Evolutionary conservation across 2,113 vertebrate genomes (phyloP).

Genomic region (Halichoerus grypus): DNA sequence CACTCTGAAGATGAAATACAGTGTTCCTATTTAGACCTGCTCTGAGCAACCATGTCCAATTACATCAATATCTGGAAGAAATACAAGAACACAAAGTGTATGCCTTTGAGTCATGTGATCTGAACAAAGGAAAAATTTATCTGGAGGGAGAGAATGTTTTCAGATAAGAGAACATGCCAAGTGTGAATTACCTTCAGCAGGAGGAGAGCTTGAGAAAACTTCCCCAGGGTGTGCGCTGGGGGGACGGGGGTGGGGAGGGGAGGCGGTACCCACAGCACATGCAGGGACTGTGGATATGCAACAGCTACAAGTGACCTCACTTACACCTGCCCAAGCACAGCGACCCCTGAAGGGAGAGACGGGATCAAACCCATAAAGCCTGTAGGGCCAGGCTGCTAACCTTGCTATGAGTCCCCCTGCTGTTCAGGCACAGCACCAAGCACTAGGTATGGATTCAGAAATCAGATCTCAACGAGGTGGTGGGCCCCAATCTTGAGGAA

Average conservation of each 20-base stretch:
- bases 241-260: not conserved
- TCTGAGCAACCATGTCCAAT: not conserved
- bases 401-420: not conserved
- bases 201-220: not conserved
- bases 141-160: not conserved
- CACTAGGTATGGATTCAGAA: not conserved
- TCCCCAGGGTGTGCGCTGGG: not conserved
- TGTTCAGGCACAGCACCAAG: not conserved
- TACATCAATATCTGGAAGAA: not conserved
- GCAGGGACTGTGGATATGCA: not conserved
- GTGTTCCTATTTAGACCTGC: not conserved
- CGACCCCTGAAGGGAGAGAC: not conserved
- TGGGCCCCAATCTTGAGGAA: not conserved
- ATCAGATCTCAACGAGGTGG: not conserved
- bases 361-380: not conserved
- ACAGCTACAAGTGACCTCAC: not conserved
- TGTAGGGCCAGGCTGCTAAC: accelerated
- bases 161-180: not conserved
- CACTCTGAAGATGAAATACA: not conserved
- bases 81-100: not conserved
- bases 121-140: slow-evolving; percentile 7
- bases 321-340: not conserved
- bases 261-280: not conserved
- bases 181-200: not conserved
- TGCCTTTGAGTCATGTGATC: not conserved